A percentile compares a stretch with the other conserved stretches of the same genome.
Conservation (phyloP, 2,113 vertebrate genomes). For the Poeciliopsis occidentalis region DNA sequence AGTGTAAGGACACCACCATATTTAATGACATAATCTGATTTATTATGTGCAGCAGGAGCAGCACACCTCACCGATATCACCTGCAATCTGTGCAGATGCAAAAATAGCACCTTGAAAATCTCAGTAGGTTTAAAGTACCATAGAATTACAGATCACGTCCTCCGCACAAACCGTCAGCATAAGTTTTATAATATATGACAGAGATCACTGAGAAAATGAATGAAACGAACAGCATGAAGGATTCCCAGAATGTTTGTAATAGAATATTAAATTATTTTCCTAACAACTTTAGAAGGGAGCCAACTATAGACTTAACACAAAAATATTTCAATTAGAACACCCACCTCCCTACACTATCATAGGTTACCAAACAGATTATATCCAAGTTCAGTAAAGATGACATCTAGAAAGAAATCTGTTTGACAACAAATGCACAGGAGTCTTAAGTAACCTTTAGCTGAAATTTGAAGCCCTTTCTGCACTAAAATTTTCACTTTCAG, state of each 20-base stretch:
- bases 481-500: too few relatives aligned
- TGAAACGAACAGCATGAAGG: background rate
- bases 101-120: background rate
- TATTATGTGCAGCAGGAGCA: constrained; percentile 1
- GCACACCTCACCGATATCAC: background rate
- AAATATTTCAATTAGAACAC: too few relatives aligned
- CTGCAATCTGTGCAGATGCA: background rate
- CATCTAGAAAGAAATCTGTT: too few relatives aligned
- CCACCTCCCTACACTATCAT: too few relatives aligned
- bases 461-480: too few relatives aligned
- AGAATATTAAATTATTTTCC: background rate
- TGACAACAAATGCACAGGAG: too few relatives aligned
- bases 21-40: background rate
- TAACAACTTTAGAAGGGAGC: background rate
- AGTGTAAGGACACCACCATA: background rate
- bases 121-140: background rate
- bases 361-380: too few relatives aligned
- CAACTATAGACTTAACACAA: too few relatives aligned
- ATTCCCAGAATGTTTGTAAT: background rate
- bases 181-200: background rate
- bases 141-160: background rate
- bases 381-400: too few relatives aligned
- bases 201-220: too few relatives aligned
- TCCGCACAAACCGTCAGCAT: background rate
- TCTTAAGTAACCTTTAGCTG: too few relatives aligned